Percentiles rank a stretch among this genome's conserved stretches.
Evolutionary conservation across 2,888 invertebrate species (phyloP).

Genomic region (Chymomyza caudatula): DNA sequence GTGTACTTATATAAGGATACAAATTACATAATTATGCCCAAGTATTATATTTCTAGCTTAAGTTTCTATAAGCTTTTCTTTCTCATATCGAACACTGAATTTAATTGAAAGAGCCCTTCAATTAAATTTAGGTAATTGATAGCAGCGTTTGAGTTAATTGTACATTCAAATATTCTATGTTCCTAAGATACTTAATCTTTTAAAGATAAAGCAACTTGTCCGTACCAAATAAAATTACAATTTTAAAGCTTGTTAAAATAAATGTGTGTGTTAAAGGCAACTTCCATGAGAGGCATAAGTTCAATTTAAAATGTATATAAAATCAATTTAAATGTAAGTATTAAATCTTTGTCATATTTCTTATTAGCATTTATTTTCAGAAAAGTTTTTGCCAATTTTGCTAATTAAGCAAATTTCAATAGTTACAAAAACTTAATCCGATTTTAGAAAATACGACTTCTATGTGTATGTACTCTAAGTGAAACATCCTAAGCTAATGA

Average conservation of each 20-base stretch:
- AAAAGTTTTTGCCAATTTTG: not conserved
- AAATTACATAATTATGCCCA: not conserved
- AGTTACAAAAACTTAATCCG: not conserved
- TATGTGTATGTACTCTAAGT: not conserved
- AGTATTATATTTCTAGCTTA: not conserved
- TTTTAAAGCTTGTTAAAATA: not conserved
- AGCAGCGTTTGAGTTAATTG: conserved; percentile 7
- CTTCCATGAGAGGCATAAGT: not conserved
- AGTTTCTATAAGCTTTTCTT: not conserved
- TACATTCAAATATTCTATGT: conserved; percentile 15
- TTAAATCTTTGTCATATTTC: not conserved
- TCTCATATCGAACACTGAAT: conserved; percentile 52
- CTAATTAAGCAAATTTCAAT: too few relatives aligned
- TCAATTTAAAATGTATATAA: not conserved
- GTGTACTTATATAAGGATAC: not conserved
- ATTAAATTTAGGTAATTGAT: conserved; percentile 62
- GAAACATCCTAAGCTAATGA: not conserved
- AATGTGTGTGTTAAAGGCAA: not conserved
- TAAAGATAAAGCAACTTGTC: conserved; percentile 15
- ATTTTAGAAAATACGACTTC: not conserved
- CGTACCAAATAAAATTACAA: conserved; percentile 12
- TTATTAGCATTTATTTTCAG: not conserved
- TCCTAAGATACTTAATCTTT: conserved; percentile 9
- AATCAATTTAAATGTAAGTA: not conserved
- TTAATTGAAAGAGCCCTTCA: conserved; percentile 71